Conservation (phyloP, 2,888 invertebrate species). For the Drosophila tripunctata region DNA sequence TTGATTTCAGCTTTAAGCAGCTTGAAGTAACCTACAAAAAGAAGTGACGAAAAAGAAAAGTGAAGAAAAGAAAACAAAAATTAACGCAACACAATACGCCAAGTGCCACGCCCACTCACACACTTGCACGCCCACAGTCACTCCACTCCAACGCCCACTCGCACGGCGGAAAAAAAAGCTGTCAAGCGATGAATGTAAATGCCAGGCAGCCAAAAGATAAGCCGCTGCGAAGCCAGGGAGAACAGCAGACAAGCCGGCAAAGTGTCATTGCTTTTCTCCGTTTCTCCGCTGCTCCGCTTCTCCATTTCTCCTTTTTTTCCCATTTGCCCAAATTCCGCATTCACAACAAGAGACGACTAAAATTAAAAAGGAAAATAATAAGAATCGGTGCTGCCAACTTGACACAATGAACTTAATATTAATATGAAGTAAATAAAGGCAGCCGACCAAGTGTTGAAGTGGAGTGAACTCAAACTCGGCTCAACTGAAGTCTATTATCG, state of each 20-base stretch:
- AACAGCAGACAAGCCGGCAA: conserved; percentile 49
- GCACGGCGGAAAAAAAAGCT: conserved; percentile 63
- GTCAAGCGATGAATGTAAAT: conserved; percentile 78
- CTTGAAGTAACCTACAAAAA: conserved; percentile 21
- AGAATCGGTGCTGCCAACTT: conserved; percentile 76
- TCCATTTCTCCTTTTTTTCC: neutral
- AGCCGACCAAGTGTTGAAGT: conserved; percentile 45
- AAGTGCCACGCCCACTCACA: conserved; percentile 28
- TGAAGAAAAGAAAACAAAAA: conserved; percentile 3
- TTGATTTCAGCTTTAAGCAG: conserved; percentile 3
- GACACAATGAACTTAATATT: conserved; percentile 79
- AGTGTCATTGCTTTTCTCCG: conserved; percentile 40
- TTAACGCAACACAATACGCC: conserved; percentile 34
- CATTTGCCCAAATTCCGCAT: neutral
- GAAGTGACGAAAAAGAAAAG: too few relatives aligned
- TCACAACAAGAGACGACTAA: conserved; percentile 39
- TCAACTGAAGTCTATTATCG: conserved; percentile 61
- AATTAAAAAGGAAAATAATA: conserved; percentile 69
- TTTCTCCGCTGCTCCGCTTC: neutral
- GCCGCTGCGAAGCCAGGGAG: conserved; percentile 54
- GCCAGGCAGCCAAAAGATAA: conserved; percentile 76
- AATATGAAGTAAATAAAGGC: conserved; percentile 77
- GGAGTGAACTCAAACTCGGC: conserved; percentile 44
- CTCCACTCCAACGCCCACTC: neutral
- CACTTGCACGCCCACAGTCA: neutral